Evolutionary conservation across 2,113 vertebrate genomes (phyloP), one percentile per base, ranked within the genome.

Genomic region (Oncorhynchus clarkii): DNA sequence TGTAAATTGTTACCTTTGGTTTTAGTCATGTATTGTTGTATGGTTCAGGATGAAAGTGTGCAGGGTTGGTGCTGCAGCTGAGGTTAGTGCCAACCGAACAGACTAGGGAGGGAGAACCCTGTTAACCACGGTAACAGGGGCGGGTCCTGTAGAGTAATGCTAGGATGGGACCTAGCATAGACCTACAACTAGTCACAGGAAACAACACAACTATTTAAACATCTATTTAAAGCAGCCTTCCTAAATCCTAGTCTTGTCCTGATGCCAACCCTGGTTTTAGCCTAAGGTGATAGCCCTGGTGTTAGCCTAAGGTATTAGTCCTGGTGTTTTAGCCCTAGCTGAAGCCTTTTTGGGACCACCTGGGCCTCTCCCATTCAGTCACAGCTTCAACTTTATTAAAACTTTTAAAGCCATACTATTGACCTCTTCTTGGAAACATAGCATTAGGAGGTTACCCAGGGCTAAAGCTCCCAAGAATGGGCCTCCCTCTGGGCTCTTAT

Each of bases 371-470:
- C 39, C 39, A 45, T 12, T 9, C 39, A 45, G 39, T 45, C 39
- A 45, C 39, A 12, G 39, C 51, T 54, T 54, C 12, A 14, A 18
- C 51, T 54, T 4, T 14, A 54, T 54, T 14, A 45, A 45, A 2
- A 45, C 2, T 9, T 11, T 45, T 45, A 45, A 45, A 3, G 39
- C 39, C 39, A 39, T 3, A 11, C 39, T 45, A 3, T 11, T 45
- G 72, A 72, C 76, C 59, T 81, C 67, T 62, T 51, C 70, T 83
- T 60, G 72, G 2, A 26, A 77, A 62, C 72, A 86, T 78, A 79
- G 77, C 81, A 77, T 39, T 68, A 73, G 70, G 73, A 84, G 74
- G 84, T 85, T 86, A 86, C 84, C 75, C 67, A 82, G 80, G 71
- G 80, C 82, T 80, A 51, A 87, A 68, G 62, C 70, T 74, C 45